Base-by-base conservation (phyloP, 2,888 invertebrate genomes). In the Luffia ferchaultella region DNA sequence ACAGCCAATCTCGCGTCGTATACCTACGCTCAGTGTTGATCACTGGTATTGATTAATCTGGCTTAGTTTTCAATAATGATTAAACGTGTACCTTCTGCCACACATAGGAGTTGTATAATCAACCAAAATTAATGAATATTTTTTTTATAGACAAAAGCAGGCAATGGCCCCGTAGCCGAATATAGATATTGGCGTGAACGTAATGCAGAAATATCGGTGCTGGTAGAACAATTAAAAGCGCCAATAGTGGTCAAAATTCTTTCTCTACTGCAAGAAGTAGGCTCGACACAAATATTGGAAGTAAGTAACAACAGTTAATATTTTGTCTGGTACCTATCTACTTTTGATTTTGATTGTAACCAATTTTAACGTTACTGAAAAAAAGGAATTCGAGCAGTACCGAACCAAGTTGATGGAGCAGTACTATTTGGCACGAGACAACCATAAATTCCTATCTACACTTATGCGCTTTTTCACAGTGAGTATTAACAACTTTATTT, bases 161-260 rank as follows among this genome's bases (percentile, higher is more conserved):
- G 91, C 0, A 87, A 90, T 53, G 93, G 93, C 0, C 95, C 96
- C 0, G 86, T 96, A 50, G 90, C 93, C 0, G 96, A 96, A 67
- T 93, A 93, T 63, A 90, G 90, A 54, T 93, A 92, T 61, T 97
- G 96, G 96, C 87, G 92, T 49, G 90, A 93, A 61, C 85, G 92
- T 55, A 92, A 95, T 65, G 88, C 90, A 0, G 90, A 91, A 50
- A 79, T 95, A 18, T 92, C 93, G 51, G 83, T 91, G 19, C 74
- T 95, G 1, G 88, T 91, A 18, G 95, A 96, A 60, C 95, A 96
- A 65, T 73, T 96, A 42, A 93, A 93, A 63, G 89, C 91, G 42
- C 88, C 90, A 0, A 85, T 85, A 57, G 88, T 93, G 0, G 77
- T 86, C 46, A 84, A 86, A 60, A 89, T 93, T 58, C 65, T 89